Conservation (phyloP, 2,797 vertebrate genomes). For the Syngnathus rostellatus region DNA sequence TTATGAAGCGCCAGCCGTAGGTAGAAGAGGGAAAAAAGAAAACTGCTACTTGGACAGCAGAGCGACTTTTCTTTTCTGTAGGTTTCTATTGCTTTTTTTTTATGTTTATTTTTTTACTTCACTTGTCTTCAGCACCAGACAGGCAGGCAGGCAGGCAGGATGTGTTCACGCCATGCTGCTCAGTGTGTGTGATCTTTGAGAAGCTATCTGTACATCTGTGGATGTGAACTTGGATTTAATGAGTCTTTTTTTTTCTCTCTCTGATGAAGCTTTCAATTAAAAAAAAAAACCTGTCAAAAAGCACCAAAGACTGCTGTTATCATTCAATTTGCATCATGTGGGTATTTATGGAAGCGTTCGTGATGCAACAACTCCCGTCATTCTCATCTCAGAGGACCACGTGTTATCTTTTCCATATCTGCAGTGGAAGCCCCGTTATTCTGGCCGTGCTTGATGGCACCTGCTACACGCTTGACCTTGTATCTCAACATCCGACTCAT, state of each 20-base stretch:
- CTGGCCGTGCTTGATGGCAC: slow-evolving; percentile 46
- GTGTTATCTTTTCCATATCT: background rate
- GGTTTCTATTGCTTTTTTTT: slow-evolving; percentile 13
- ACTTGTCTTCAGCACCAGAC: slow-evolving; percentile 44
- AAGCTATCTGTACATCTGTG: slow-evolving; percentile 89
- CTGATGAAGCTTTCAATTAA: slow-evolving; percentile 99
- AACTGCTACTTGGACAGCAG: slow-evolving; percentile 58
- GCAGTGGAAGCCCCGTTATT: slow-evolving; percentile 43
- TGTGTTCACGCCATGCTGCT: slow-evolving; percentile 58
- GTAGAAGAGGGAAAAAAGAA: slow-evolving; percentile 29
- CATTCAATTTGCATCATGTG: slow-evolving; percentile 30
- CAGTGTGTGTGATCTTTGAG: slow-evolving; percentile 63
- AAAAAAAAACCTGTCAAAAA: slow-evolving; percentile 56
- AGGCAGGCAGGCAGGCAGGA: slow-evolving; percentile 23
- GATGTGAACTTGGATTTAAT: slow-evolving; percentile 88
- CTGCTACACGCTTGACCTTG: slow-evolving; percentile 56
- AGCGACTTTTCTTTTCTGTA: slow-evolving; percentile 46
- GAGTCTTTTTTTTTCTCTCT: slow-evolving; percentile 68
- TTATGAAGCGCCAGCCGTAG: background rate
- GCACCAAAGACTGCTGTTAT: slow-evolving; percentile 19
- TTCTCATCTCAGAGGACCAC: slow-evolving; percentile 9
- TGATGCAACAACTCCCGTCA: slow-evolving; percentile 25
- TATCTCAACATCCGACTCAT: slow-evolving; percentile 41
- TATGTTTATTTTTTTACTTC: slow-evolving; percentile 19
- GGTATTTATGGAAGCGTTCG: slow-evolving; percentile 13